Evolutionary conservation across 2,113 vertebrate species (phyloP).

Genomic region (Chrysochloris asiatica): DNA sequence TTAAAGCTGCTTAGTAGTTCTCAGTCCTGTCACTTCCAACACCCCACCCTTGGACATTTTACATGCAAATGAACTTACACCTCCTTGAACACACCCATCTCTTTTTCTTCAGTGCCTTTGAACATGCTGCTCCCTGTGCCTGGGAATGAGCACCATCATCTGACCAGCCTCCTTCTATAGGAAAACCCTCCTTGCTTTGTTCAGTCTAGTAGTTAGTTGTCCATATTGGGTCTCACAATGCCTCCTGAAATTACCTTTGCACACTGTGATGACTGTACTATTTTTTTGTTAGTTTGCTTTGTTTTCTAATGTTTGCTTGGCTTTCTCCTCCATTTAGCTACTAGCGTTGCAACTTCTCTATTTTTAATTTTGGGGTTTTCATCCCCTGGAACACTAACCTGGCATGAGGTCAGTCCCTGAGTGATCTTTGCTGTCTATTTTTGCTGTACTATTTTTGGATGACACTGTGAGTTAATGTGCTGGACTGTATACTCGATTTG

Average conservation of each 20-base stretch:
- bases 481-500: no score
- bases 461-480: no score
- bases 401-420: rapidly evolving
- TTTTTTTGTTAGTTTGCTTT: background rate
- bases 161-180: background rate
- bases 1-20: background rate
- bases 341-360: background rate
- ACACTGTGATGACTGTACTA: rapidly evolving
- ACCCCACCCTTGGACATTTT: rapidly evolving
- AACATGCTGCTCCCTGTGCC: rapidly evolving
- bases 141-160: rapidly evolving
- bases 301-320: background rate
- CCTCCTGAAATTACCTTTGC: rapidly evolving
- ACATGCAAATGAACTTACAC: rapidly evolving
- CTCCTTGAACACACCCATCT: background rate
- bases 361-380: background rate
- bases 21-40: no score
- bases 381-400: rapidly evolving
- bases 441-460: no score
- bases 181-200: background rate
- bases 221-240: background rate
- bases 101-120: background rate
- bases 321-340: background rate
- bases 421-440: background rate
- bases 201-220: background rate